Evolutionary conservation across 2,888 invertebrate species (phyloP).

Genomic region (Pseudolycoriella hygida): DNA sequence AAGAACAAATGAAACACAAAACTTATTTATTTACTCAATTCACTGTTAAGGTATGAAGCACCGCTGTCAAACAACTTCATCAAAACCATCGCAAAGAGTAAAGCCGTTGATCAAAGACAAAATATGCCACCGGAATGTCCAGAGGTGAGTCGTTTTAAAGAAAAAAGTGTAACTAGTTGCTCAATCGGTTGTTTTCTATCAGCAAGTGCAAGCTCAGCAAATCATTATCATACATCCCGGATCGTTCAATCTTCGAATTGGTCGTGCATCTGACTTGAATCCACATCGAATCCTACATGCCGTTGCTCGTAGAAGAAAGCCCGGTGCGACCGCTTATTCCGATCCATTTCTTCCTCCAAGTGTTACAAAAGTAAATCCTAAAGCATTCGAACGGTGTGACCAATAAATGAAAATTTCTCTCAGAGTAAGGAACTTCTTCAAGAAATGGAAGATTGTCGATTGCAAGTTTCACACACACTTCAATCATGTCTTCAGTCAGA

Average conservation of each 20-base stretch:
- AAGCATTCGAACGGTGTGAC: no score
- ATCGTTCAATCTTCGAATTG: conserved; percentile 73
- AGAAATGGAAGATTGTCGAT: conserved; percentile 67
- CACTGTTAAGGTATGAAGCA: no score
- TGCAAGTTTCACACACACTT: conserved; percentile 70
- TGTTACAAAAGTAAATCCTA: conserved; percentile 32
- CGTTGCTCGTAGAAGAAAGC: conserved; percentile 20
- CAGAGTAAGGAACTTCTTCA: conserved; percentile 48
- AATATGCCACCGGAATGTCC: background rate
- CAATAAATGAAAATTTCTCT: conserved; percentile 4
- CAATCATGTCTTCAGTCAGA: conserved; percentile 73
- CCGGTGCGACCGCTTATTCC: conserved; percentile 34
- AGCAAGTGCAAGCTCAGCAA: conserved; percentile 58
- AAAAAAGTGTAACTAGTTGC: background rate
- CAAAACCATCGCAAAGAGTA: no score
- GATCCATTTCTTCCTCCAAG: conserved; percentile 49
- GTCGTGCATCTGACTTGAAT: conserved; percentile 75
- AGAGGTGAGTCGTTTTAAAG: background rate
- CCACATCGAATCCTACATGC: conserved; percentile 68
- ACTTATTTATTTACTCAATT: no score
- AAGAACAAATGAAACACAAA: no score
- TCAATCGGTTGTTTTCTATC: no score
- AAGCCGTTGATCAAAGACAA: background rate
- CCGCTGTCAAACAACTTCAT: no score
- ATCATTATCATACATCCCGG: conserved; percentile 93